Evolutionary conservation across 2,888 invertebrate genomes (phyloP).

Genomic region (Andrena haemorrhoa): DNA sequence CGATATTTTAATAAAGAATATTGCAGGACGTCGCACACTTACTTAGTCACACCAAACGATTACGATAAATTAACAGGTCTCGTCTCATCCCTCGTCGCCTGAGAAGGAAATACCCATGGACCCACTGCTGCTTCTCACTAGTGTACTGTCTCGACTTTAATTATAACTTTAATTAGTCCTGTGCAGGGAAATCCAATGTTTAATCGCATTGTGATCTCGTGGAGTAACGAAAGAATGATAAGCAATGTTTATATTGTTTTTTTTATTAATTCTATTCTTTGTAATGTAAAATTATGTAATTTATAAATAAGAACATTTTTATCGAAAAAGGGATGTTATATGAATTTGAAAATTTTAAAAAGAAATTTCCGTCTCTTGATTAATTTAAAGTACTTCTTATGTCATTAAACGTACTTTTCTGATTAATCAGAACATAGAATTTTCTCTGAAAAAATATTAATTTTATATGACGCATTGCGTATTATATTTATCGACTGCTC

Average conservation of each 20-base stretch:
- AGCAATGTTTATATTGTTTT: not conserved
- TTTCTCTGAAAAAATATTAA: too few species aligned
- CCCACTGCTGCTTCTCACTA: slow-evolving; percentile 23
- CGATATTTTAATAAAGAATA: slow-evolving; percentile 82
- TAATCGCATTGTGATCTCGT: not conserved
- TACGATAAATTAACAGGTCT: slow-evolving; percentile 80
- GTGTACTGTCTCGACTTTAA: slow-evolving; percentile 60
- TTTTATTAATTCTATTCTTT: not conserved
- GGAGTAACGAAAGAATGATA: not conserved
- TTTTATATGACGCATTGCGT: too few species aligned
- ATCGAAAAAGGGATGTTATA: too few species aligned
- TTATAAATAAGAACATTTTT: not conserved
- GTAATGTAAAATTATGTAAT: not conserved
- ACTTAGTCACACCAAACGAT: slow-evolving; percentile 81
- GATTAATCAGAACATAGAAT: too few species aligned
- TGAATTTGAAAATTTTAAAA: too few species aligned
- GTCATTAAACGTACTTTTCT: too few species aligned
- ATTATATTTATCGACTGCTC: too few species aligned
- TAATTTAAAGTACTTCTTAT: too few species aligned
- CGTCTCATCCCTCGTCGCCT: slow-evolving; percentile 55
- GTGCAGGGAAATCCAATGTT: not conserved
- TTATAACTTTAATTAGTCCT: slow-evolving; percentile 70
- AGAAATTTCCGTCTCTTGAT: too few species aligned
- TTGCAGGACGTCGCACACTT: slow-evolving; percentile 77
- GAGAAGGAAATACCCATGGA: slow-evolving; percentile 54